These are phyloP conservation scores for Mesocricetus auratus DNA, from an alignment of 2,113 vertebrate species.

Conservation along the genomic window DNA sequence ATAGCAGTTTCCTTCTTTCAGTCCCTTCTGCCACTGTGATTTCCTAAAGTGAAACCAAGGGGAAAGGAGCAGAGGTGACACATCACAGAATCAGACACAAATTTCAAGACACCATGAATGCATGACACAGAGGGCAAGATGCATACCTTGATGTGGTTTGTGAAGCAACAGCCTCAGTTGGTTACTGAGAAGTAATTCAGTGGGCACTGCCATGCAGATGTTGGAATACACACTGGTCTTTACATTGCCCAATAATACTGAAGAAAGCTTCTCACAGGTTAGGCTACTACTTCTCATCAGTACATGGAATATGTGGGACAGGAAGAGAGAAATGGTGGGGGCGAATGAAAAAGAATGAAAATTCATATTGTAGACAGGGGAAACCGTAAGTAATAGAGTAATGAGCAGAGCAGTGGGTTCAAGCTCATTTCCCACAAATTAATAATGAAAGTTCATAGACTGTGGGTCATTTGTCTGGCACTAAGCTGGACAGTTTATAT, in stretches of 20 bases:
- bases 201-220: no score
- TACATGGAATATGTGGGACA: neutral
- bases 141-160: neutral
- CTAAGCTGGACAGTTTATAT: neutral
- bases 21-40: neutral
- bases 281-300: neutral
- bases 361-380: neutral
- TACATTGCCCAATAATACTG: neutral
- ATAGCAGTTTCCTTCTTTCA: slow-evolving; percentile 27
- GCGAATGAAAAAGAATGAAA: no score
- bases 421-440: slow-evolving; percentile 3
- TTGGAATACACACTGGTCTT: neutral
- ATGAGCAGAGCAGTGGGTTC: neutral
- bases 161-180: neutral
- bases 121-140: neutral
- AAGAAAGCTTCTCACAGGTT: neutral
- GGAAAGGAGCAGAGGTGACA: slow-evolving; percentile 24
- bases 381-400: no score
- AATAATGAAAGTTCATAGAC: neutral
- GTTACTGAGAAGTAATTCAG: neutral
- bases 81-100: neutral
- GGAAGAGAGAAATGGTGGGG: no score
- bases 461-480: neutral
- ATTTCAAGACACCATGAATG: neutral
- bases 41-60: slow-evolving; percentile 42